Conservation (phyloP, 2,113 vertebrate species). For the Polypterus bichir region DNA sequence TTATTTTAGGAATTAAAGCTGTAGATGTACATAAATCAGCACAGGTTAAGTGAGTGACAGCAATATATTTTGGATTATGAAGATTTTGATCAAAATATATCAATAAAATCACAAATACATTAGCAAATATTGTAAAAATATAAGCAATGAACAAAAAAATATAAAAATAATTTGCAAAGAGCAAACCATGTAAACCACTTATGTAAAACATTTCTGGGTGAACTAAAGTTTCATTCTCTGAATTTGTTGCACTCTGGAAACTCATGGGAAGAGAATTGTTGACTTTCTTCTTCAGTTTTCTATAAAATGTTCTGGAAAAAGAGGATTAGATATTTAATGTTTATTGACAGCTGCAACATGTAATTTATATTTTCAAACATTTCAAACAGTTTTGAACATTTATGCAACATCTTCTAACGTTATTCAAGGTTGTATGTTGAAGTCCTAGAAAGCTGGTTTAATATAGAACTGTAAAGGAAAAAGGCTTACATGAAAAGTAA, state of each 20-base stretch:
- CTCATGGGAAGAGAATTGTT: too few relatives aligned
- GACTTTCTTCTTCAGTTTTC: too few relatives aligned
- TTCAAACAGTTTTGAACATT: too few relatives aligned
- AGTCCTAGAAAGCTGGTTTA: too few relatives aligned
- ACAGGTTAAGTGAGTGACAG: slow-evolving; percentile 34
- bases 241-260: background rate
- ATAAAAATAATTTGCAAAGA: slow-evolving; percentile 28
- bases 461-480: too few relatives aligned
- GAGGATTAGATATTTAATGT: too few relatives aligned
- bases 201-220: slow-evolving; percentile 21
- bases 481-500: too few relatives aligned
- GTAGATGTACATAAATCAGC: slow-evolving; percentile 37
- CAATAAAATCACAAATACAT: slow-evolving; percentile 23
- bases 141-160: slow-evolving; percentile 32
- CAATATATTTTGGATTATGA: slow-evolving; percentile 37
- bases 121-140: slow-evolving; percentile 27
- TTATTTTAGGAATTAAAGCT: slow-evolving; percentile 31
- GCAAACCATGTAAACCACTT: slow-evolving; percentile 21
- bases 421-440: too few relatives aligned
- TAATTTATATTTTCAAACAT: too few relatives aligned
- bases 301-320: too few relatives aligned
- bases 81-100: slow-evolving; percentile 27
- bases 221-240: slow-evolving; percentile 16
- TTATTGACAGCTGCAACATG: background rate
- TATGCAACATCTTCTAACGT: too few relatives aligned